phyloP scores from a whole-genome alignment of 1,140 invertebrate species.

The Pseudachorutes palmiensis region DNA sequence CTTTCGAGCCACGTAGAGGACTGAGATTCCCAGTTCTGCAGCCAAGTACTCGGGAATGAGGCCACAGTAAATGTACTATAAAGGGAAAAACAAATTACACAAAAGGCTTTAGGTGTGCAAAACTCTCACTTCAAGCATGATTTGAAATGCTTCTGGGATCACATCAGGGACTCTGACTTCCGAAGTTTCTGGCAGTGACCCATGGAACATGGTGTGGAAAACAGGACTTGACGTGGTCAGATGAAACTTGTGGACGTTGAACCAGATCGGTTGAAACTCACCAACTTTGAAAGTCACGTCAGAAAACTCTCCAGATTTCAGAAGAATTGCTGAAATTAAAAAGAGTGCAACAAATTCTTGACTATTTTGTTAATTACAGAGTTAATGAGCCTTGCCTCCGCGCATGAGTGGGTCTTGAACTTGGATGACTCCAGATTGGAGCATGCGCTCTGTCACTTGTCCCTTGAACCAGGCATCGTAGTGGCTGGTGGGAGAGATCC shows the following conservation, averaged over 20 bases:
- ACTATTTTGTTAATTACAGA: too few species aligned
- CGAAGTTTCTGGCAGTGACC: not conserved
- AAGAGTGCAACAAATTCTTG: not conserved
- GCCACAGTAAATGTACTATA: constrained; percentile 1
- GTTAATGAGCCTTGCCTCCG: not conserved
- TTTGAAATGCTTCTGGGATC: not conserved
- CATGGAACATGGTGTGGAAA: not conserved
- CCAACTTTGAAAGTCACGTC: not conserved
- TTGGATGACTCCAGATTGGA: not conserved
- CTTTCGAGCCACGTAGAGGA: constrained; percentile 1
- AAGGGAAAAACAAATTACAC: not conserved
- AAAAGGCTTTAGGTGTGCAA: not conserved
- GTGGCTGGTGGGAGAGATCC: too few species aligned
- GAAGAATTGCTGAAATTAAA: not conserved
- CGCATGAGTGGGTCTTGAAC: not conserved
- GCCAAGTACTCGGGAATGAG: not conserved
- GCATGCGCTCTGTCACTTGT: not conserved
- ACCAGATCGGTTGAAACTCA: not conserved
- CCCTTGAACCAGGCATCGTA: not conserved
- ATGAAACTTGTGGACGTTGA: not conserved
- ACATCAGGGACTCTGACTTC: not conserved
- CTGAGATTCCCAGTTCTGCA: not conserved
- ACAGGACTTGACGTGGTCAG: not conserved
- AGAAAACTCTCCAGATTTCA: not conserved
- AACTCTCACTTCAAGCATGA: not conserved